Conservation (phyloP, 2,113 vertebrate genomes). For the Gambusia affinis region DNA sequence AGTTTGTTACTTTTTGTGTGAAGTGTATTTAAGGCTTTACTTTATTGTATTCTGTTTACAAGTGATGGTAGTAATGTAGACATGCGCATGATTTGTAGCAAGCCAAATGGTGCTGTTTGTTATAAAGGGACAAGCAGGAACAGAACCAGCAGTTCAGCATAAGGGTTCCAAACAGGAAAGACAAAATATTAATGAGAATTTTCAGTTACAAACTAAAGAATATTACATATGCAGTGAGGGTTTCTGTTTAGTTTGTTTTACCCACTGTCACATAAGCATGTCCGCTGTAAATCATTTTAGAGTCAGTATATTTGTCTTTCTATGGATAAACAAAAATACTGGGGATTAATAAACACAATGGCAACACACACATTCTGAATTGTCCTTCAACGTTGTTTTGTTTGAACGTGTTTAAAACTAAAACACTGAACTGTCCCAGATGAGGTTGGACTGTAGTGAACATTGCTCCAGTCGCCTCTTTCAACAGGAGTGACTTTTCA, state of each 20-base stretch:
- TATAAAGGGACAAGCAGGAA: not conserved
- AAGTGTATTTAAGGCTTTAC: slow-evolving; percentile 29
- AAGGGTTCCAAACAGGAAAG: not conserved
- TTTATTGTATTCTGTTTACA: not conserved
- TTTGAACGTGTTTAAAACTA: not conserved
- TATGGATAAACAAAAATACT: no score
- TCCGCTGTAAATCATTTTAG: not conserved
- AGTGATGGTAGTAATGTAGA: not conserved
- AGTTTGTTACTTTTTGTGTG: slow-evolving; percentile 28
- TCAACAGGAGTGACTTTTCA: not conserved
- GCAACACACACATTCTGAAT: not conserved
- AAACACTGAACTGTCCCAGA: not conserved
- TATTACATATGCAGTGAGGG: not conserved
- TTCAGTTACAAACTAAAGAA: not conserved
- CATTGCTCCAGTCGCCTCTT: not conserved
- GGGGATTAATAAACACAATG: not conserved
- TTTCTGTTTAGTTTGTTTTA: not conserved
- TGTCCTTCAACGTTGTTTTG: not conserved
- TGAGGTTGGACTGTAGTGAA: not conserved
- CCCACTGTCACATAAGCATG: not conserved
- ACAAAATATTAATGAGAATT: not conserved
- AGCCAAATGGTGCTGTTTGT: not conserved
- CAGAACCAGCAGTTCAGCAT: not conserved
- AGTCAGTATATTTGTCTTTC: no score
- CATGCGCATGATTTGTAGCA: not conserved